Evolutionary conservation across 2,888 invertebrate genomes (phyloP).

Genomic region (Cantharis rustica): DNA sequence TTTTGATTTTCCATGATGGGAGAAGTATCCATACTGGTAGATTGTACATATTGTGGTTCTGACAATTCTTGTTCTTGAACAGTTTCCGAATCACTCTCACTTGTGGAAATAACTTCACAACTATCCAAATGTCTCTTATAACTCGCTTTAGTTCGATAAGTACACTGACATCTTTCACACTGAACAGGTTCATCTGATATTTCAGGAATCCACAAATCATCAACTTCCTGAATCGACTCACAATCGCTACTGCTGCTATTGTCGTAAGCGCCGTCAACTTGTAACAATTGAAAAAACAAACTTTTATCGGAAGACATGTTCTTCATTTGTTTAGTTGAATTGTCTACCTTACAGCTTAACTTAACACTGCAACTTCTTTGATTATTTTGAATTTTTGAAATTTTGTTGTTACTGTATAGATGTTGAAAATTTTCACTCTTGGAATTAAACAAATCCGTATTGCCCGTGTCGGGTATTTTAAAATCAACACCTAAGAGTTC

Average conservation of each 20-base stretch:
- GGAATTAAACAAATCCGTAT: conserved; percentile 60
- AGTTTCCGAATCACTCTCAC: conserved; percentile 79
- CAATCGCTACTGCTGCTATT: conserved; percentile 59
- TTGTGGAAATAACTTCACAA: conserved; percentile 79
- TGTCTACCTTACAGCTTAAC: conserved; percentile 73
- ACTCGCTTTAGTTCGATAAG: conserved; percentile 81
- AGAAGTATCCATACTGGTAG: conserved; percentile 4
- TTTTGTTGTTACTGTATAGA: conserved; percentile 51
- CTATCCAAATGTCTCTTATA: conserved; percentile 78
- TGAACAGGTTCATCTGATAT: conserved; percentile 76
- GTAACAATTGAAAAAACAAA: conserved; percentile 58
- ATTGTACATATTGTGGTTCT: background rate
- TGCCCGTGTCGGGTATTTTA: conserved; percentile 45
- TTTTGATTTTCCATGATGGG: conserved; percentile 25
- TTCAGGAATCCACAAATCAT: conserved; percentile 50
- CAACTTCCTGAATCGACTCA: conserved; percentile 47
- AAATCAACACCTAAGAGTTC: conserved; percentile 68
- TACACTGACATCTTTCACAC: conserved; percentile 86
- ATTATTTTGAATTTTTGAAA: conserved; percentile 60
- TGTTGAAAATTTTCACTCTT: conserved; percentile 68
- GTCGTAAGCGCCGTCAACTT: conserved; percentile 63
- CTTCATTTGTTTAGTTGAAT: conserved; percentile 72
- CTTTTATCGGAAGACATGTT: conserved; percentile 52
- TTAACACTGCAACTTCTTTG: conserved; percentile 71
- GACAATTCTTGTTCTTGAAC: conserved; percentile 13